phyloP scores from a whole-genome alignment of 2,113 vertebrate genomes.

The Phodopus roborovskii region DNA sequence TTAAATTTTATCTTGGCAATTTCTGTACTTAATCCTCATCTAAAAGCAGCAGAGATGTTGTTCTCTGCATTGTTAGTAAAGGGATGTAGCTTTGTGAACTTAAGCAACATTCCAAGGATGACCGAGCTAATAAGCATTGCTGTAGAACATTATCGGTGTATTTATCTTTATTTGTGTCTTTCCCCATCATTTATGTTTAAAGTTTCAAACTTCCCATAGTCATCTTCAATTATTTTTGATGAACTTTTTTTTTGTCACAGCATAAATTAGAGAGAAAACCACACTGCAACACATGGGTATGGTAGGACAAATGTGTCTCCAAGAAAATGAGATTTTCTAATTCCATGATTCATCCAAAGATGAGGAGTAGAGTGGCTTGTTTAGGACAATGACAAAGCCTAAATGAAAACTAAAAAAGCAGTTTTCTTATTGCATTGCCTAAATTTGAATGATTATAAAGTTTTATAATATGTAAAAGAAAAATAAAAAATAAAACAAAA shows the following conservation, averaged over 20 bases:
- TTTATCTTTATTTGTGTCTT: background rate
- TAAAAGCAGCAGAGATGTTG: background rate
- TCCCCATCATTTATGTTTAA: background rate
- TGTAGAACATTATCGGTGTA: background rate
- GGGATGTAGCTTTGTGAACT: background rate
- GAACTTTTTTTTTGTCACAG: background rate
- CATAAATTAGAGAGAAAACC: background rate
- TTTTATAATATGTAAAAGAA: slow-evolving; percentile 9
- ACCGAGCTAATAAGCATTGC: background rate
- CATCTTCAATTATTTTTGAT: slow-evolving; percentile 41
- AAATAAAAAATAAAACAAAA: slow-evolving; percentile 22
- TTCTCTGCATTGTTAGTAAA: background rate
- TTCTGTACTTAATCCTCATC: background rate
- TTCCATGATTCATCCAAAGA: background rate
- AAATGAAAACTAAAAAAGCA: background rate
- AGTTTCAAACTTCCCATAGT: background rate
- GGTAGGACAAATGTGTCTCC: background rate
- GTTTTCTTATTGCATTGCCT: background rate
- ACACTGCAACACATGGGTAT: background rate
- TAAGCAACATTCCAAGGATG: background rate
- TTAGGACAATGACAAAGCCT: background rate
- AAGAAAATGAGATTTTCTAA: background rate
- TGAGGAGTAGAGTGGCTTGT: background rate
- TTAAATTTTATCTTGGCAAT: background rate
- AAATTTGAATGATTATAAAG: background rate